These are phyloP conservation scores for Pristis pectinata DNA, from an alignment of 2,797 vertebrate genomes.

Conservation along the genomic window DNA sequence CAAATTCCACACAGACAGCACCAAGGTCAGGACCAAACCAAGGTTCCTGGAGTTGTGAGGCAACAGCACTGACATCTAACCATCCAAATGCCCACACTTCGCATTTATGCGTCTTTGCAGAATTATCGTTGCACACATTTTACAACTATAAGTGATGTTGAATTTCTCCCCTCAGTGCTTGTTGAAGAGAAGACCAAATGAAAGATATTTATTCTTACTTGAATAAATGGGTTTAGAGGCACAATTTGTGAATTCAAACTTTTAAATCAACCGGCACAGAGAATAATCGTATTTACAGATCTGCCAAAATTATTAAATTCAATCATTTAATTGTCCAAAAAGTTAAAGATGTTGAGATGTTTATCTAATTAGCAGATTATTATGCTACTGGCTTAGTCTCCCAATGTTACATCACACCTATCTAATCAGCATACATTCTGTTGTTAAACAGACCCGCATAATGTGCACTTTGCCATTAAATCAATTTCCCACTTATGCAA, in stretches of 20 bases:
- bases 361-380: background rate
- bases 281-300: background rate
- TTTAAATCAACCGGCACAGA: background rate
- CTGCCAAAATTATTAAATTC: background rate
- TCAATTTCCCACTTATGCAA: background rate
- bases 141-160: background rate
- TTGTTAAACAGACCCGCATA: constrained; percentile 14
- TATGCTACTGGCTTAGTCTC: background rate
- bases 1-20: too few relatives aligned
- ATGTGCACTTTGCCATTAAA: background rate
- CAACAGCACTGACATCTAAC: too few relatives aligned
- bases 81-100: too few relatives aligned
- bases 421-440: background rate
- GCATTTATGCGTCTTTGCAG: background rate
- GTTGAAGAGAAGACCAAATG: background rate
- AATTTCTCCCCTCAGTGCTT: background rate
- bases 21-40: too few relatives aligned
- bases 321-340: background rate
- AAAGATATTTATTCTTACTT: background rate
- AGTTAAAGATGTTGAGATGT: background rate
- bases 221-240: background rate
- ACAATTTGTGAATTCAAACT: background rate
- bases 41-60: too few relatives aligned
- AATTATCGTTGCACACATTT: background rate
- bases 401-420: background rate